Evolutionary conservation across 2,888 invertebrate genomes (phyloP), one percentile per base, ranked within the genome.

Genomic region (Sinhomidia bicolor): DNA sequence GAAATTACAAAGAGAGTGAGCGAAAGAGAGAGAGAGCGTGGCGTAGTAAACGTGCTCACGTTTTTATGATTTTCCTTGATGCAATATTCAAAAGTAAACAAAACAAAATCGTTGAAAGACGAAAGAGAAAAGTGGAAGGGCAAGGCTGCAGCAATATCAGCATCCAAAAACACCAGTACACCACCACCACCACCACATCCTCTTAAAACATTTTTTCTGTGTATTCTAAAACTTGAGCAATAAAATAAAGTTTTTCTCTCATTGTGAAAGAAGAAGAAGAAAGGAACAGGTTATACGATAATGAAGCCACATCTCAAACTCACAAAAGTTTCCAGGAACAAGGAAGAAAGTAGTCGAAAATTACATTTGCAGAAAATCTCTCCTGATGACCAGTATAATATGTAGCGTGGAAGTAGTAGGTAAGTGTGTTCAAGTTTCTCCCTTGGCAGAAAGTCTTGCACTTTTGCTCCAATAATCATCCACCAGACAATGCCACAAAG

Each of bases 41-140:
- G 26, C 10, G 9, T 23, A 47, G 68, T 23, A 57, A 44, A 12
- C 20, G 80, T 80, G 62, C 44, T 3, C 57, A 80, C 54, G 62
- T 80, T 62, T 80, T 80, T 80, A 80, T 80, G 60, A 80, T 62
- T 80, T 62, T 47, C 17, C 60, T 74, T 54, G 78, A 85, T 85
- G 80, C 85, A 85, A 85, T 85, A 85, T 85, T 85, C 85, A 85
- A 85, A 85, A 80, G 85, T 85, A 85, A 85, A 85, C 85, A 85
- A 85, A 85, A 82, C 82, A 65, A 62, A 60, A 80, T 80, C 57
- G 60, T 82, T 65, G 82, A 84, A 84, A 54, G 36, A 17, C 68
- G 36, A 68, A 41, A 41, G 68, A 17, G 4, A 23, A 32, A 57
- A 36, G 32, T 32, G 29, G 57, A 85, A 85, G 79, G 79, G 68